A percentile compares a stretch with the other conserved stretches of the same genome.
Evolutionary conservation across 2,113 vertebrate genomes (phyloP).

Genomic region (Coracopsis vasa): DNA sequence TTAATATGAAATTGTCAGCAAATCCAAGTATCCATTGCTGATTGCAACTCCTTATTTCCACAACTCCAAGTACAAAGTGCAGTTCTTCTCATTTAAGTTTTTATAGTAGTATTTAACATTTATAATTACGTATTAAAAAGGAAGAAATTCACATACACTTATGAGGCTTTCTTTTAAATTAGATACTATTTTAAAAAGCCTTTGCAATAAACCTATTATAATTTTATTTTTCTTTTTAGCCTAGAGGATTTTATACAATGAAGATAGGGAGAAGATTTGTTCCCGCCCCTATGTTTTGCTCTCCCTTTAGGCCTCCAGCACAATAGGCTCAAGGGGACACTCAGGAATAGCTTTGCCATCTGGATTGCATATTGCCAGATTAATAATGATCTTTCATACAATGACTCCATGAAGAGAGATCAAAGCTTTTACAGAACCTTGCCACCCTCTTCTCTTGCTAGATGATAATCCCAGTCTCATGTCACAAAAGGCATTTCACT

Average conservation of each 20-base stretch:
- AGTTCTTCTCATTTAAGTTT: neutral
- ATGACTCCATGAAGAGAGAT: neutral
- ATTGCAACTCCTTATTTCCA: neutral
- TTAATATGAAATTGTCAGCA: neutral
- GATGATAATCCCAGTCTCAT: neutral
- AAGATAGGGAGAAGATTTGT: neutral
- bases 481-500: neutral
- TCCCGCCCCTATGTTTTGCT: neutral
- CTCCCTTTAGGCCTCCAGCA: neutral
- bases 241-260: neutral
- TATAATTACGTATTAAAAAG: neutral
- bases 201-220: neutral
- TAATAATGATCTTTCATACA: neutral
- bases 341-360: neutral
- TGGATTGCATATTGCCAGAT: neutral
- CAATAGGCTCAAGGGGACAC: neutral
- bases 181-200: neutral
- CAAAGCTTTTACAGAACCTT: neutral
- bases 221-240: neutral
- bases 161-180: neutral
- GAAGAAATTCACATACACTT: neutral
- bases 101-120: neutral
- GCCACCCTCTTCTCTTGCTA: neutral
- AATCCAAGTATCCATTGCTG: neutral
- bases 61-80: neutral